These are phyloP conservation scores for Nebria brevicollis DNA, from an alignment of 2,888 invertebrate genomes.

Conservation along the genomic window DNA sequence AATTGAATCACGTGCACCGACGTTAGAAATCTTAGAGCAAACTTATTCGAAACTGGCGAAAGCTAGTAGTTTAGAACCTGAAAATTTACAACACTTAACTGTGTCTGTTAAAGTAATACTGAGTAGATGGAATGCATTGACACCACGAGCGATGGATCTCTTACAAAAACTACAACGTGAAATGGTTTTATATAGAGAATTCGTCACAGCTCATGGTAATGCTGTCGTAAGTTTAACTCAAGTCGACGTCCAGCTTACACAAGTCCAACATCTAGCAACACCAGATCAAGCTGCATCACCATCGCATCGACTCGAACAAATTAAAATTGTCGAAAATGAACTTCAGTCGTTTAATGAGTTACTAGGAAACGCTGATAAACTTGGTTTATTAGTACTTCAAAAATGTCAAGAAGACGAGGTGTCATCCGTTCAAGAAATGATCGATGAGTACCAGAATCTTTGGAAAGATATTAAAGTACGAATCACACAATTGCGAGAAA, in stretches of 20 bases:
- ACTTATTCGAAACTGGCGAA: conserved; percentile 76
- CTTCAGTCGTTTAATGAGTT: conserved; percentile 65
- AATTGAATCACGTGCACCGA: conserved; percentile 67
- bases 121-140: conserved; percentile 73
- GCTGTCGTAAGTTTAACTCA: conserved; percentile 77
- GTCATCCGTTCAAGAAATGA: conserved; percentile 67
- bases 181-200: conserved; percentile 72
- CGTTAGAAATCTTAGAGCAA: conserved; percentile 74
- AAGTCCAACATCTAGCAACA: conserved; percentile 71
- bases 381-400: conserved; percentile 70
- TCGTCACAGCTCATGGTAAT: conserved; percentile 76
- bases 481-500: conserved; percentile 63
- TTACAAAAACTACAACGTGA: conserved; percentile 69
- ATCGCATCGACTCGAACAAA: conserved; percentile 60
- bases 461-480: conserved; percentile 71
- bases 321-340: conserved; percentile 67
- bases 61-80: conserved; percentile 74
- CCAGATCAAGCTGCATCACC: conserved; percentile 63
- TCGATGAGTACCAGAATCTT: conserved; percentile 73
- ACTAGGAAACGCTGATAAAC: conserved; percentile 69
- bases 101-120: conserved; percentile 68
- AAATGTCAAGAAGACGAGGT: conserved; percentile 69
- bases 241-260: conserved; percentile 77
- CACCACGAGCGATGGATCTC: conserved; percentile 69
- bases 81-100: conserved; percentile 73